Percentiles rank a stretch among this genome's conserved stretches.
Conservation (phyloP, 1,140 invertebrate genomes). For the Macrosteles quadrilineatus region DNA sequence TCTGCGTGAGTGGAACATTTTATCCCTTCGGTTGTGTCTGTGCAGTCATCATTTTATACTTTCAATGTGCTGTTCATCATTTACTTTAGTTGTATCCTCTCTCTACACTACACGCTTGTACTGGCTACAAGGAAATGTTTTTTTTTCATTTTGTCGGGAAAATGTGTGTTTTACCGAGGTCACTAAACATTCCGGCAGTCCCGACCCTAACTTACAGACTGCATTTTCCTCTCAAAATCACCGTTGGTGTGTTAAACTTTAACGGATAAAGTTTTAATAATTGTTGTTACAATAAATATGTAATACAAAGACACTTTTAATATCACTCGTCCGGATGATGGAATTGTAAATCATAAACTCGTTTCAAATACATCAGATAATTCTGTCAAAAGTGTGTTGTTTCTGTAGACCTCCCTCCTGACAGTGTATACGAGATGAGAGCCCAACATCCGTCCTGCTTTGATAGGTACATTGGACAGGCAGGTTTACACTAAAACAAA, state of each 20-base stretch:
- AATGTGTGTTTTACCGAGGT: neutral
- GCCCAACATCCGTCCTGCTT: neutral
- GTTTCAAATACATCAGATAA: neutral
- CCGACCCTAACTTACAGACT: neutral
- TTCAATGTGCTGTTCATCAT: constrained; percentile 28
- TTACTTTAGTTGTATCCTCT: constrained; percentile 21
- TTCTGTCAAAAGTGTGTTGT: neutral
- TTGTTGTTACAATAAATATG: constrained; percentile 19
- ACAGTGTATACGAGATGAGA: neutral
- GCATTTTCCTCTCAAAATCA: constrained; percentile 27
- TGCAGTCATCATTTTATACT: constrained; percentile 27
- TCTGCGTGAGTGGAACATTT: constrained; percentile 23
- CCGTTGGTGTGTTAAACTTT: constrained; percentile 15
- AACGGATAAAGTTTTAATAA: constrained; percentile 19
- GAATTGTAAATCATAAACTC: constrained; percentile 10
- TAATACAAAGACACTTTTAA: constrained; percentile 19
- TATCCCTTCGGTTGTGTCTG: constrained; percentile 20
- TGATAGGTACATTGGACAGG: neutral
- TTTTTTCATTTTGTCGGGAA: constrained; percentile 26
- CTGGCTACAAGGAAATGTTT: constrained; percentile 4
- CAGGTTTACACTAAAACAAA: constrained; percentile 5
- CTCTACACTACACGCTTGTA: constrained; percentile 16
- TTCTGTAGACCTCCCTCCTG: neutral
- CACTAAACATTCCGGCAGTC: neutral
- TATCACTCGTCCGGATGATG: neutral